These are phyloP conservation scores for Sesia apiformis DNA, from an alignment of 2,888 invertebrate species.

Conservation along the genomic window DNA sequence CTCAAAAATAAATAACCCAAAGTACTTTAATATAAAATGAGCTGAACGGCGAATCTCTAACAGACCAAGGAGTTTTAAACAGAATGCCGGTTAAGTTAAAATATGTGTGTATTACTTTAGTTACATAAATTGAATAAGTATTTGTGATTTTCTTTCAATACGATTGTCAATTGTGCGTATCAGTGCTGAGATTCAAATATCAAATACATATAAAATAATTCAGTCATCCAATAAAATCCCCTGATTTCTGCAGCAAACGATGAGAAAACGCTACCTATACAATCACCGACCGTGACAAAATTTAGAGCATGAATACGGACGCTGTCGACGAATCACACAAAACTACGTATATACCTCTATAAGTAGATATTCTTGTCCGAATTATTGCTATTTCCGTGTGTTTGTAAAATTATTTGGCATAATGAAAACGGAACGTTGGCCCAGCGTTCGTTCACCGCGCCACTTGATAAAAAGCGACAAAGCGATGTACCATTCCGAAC, in stretches of 20 bases:
- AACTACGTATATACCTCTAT: constrained; percentile 2
- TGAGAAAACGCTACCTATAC: neutral
- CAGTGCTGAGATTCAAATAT: neutral
- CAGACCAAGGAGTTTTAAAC: no score
- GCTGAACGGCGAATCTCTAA: no score
- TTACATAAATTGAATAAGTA: no score
- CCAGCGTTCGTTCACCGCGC: constrained; percentile 29
- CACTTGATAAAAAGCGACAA: neutral
- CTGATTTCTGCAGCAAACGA: no score
- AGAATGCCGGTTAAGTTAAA: no score
- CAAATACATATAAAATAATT: neutral
- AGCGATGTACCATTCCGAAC: neutral
- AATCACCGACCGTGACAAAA: constrained; percentile 10
- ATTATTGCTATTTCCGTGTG: constrained; percentile 36
- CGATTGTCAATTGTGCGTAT: no score
- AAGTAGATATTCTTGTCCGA: constrained; percentile 9
- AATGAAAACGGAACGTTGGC: constrained; percentile 25
- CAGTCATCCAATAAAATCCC: no score
- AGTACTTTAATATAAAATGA: no score
- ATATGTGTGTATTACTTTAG: no score
- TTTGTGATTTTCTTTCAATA: no score
- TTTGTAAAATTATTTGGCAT: constrained; percentile 27
- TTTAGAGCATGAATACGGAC: constrained; percentile 20
- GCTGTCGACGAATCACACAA: constrained; percentile 10
- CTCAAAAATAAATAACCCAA: no score